Conservation (phyloP, 1,140 invertebrate species). For the Drosophila hydei region DNA sequence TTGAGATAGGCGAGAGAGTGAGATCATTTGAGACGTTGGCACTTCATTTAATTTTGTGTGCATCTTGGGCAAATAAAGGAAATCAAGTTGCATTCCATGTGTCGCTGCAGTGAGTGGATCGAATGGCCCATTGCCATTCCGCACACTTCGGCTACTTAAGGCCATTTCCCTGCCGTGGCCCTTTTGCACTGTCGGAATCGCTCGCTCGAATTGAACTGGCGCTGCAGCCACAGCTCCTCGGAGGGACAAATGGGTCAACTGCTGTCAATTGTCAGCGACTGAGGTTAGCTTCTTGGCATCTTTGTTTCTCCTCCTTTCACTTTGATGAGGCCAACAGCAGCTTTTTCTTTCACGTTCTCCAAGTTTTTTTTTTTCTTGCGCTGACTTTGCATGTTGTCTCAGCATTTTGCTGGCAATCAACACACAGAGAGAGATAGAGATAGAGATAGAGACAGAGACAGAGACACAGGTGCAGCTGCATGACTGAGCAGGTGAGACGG, state of each 20-base stretch:
- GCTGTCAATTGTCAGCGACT: too few species aligned
- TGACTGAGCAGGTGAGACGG: not conserved
- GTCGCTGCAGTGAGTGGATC: constrained; percentile 19
- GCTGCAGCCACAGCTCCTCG: too few species aligned
- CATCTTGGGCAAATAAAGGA: constrained; percentile 29
- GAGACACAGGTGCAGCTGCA: constrained; percentile 26
- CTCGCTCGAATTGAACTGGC: too few species aligned
- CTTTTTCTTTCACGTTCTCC: not conserved
- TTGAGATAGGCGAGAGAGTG: not conserved
- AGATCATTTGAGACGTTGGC: constrained; percentile 33
- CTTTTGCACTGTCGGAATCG: not conserved
- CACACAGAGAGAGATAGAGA: too few species aligned
- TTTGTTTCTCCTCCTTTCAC: not conserved
- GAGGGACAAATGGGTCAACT: too few species aligned
- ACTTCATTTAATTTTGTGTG: constrained; percentile 28
- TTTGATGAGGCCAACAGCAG: constrained; percentile 12
- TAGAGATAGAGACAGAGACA: too few species aligned
- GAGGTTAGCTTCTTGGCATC: too few species aligned
- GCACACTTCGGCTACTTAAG: constrained; percentile 39
- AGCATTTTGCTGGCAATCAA: constrained; percentile 25
- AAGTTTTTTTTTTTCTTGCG: constrained; percentile 33
- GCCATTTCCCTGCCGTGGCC: not conserved
- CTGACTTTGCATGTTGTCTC: constrained; percentile 63
- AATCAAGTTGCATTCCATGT: constrained; percentile 38
- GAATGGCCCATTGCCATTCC: constrained; percentile 27